phyloP scores from a whole-genome alignment of 2,797 vertebrate species.

The Pantherophis alleghaniensis region DNA sequence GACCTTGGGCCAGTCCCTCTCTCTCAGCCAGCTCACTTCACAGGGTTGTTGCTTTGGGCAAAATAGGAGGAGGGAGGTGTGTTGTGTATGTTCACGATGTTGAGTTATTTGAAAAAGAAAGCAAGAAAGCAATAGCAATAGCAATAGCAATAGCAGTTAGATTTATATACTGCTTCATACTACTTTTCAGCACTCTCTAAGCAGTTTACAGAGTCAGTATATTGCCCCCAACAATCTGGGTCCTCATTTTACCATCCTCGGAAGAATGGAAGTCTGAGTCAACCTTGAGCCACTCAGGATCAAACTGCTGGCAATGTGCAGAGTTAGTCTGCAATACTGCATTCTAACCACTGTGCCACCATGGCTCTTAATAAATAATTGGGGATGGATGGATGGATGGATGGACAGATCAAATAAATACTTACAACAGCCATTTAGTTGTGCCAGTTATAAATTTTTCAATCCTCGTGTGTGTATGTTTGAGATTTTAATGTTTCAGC shows the following conservation, averaged over 20 bases:
- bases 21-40: neutral
- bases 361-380: neutral
- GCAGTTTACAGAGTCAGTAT: neutral
- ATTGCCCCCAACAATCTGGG: neutral
- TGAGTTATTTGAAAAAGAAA: neutral
- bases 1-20: neutral
- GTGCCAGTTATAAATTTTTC: neutral
- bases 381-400: neutral
- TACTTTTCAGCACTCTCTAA: neutral
- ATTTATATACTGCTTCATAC: neutral
- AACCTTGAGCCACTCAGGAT: neutral
- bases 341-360: neutral
- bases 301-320: neutral
- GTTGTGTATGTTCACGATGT: neutral
- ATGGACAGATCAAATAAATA: neutral
- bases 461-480: neutral
- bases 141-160: neutral
- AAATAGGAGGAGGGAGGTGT: neutral
- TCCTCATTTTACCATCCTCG: neutral
- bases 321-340: neutral
- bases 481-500: neutral
- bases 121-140: too few species aligned
- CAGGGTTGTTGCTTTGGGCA: neutral
- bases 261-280: neutral
- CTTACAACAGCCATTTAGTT: neutral